Base-by-base conservation (phyloP, 2,888 invertebrate genomes). In the Cryptocheilus praepositus region DNA sequence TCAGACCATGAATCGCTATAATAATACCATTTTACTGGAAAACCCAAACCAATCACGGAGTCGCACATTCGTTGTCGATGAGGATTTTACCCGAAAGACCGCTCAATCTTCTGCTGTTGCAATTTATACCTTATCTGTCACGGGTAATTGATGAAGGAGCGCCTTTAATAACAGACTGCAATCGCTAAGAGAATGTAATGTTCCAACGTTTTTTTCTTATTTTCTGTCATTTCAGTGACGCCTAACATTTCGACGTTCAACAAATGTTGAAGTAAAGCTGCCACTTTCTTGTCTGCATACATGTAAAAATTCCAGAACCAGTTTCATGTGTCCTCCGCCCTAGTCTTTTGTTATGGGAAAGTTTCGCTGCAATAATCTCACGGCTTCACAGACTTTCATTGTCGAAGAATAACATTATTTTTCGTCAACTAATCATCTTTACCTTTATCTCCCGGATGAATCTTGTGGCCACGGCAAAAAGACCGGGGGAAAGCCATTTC, bases 301-400 rank as follows among this genome's bases (percentile, higher is more conserved):
- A n/a, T n/a, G n/a, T 28, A 59, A 53, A 77, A 76, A 81, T 80
- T 81, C n/a, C n/a, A n/a, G n/a, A n/a, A 81, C 70, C 79, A 72
- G 61, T 66, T 67, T 59, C 61, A 63, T 63, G 55, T 15, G 8
- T 16, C 3, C 65, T 61, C 61, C 45, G 66, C 67, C 69, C 71
- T 73, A 65, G 66, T 22, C 21, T 7, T n/a, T n/a, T n/a, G 44
- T 61, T 52, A 28, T 44, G 61, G 54, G 67, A 67, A 66, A 69
- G 57, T 69, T 11, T 15, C 28, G 11, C 46, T 28, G 21, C 22
- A 25, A 62, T 43, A 46, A 46, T 69, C 69, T 55, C 70, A 67
- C 67, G 67, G 43, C 8, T 16, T 5, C 19, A 11, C 22, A 36
- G 36, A 25, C 22, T 67, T 62, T 59, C 67, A 57, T 52, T 22